Conservation (phyloP, 2,113 vertebrate species). For the Epinephelus lanceolatus region DNA sequence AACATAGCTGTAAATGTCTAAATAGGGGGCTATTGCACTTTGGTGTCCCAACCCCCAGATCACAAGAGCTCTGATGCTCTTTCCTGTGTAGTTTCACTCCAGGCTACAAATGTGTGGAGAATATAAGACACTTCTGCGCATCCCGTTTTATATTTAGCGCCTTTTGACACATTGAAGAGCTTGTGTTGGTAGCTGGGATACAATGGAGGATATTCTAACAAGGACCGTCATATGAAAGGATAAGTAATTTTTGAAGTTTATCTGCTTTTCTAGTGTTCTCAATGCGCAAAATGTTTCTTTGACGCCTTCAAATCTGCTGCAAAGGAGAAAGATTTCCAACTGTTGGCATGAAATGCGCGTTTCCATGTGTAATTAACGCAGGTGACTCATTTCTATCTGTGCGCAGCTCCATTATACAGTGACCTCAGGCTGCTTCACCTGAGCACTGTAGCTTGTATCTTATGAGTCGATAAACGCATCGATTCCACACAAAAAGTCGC, state of each 20-base stretch:
- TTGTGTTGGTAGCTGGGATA: neutral
- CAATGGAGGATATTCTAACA: slow-evolving; percentile 9
- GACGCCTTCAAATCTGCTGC: neutral
- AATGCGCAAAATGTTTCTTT: neutral
- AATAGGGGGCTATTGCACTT: slow-evolving; percentile 98
- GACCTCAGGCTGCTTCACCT: neutral
- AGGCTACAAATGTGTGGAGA: slow-evolving; percentile 51
- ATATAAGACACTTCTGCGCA: slow-evolving; percentile 13
- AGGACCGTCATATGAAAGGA: slow-evolving; percentile 5
- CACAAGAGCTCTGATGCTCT: slow-evolving; percentile 80
- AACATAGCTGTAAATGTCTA: slow-evolving; percentile 96
- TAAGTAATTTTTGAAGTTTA: slow-evolving; percentile 11
- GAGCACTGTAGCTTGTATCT: neutral
- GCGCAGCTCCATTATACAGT: neutral
- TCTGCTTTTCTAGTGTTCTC: neutral
- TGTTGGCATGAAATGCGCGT: neutral
- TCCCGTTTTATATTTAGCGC: slow-evolving; percentile 17
- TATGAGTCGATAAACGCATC: slow-evolving; percentile 43
- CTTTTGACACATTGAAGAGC: neutral
- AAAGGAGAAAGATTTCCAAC: neutral
- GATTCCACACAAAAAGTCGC: slow-evolving; percentile 1
- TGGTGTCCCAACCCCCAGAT: slow-evolving; percentile 84
- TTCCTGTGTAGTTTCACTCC: slow-evolving; percentile 62
- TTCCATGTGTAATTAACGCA: slow-evolving; percentile 11
- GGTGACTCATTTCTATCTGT: slow-evolving; percentile 15